phyloP scores from a whole-genome alignment of 2,888 invertebrate species.

The Pteria penguin region DNA sequence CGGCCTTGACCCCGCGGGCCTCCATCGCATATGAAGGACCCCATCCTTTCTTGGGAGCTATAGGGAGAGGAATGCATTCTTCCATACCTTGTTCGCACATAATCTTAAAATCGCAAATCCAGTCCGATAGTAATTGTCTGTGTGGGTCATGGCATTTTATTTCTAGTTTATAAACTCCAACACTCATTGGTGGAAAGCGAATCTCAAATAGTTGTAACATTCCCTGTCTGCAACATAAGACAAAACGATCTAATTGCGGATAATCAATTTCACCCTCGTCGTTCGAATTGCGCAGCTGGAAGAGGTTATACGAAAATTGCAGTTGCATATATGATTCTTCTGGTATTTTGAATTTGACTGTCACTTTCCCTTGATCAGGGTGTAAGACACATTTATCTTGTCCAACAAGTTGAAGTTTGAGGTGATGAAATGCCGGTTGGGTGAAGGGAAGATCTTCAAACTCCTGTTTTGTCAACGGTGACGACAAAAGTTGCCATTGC shows the following conservation, averaged over 20 bases:
- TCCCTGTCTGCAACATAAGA: constrained; percentile 50
- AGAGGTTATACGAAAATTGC: constrained; percentile 51
- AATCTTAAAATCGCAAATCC: constrained; percentile 59
- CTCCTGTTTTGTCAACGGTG: constrained; percentile 46
- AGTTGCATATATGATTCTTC: constrained; percentile 34
- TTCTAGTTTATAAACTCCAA: constrained; percentile 56
- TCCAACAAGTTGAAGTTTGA: constrained; percentile 47
- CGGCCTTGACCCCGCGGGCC: constrained; percentile 34
- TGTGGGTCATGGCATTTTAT: constrained; percentile 51
- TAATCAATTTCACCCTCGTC: constrained; percentile 58
- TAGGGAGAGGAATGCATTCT: constrained; percentile 50
- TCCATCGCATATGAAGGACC: constrained; percentile 48
- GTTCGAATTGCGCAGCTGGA: constrained; percentile 39
- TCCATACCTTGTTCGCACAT: constrained; percentile 48
- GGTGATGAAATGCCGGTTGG: constrained; percentile 58
- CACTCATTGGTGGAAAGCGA: constrained; percentile 48
- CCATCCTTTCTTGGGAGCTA: constrained; percentile 55
- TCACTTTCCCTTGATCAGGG: constrained; percentile 48
- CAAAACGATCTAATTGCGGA: constrained; percentile 43
- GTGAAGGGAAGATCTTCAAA: constrained; percentile 58
- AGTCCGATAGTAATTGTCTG: constrained; percentile 41
- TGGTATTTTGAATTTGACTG: constrained; percentile 48
- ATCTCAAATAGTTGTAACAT: constrained; percentile 49
- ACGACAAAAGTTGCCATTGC: constrained; percentile 58
- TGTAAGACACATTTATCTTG: constrained; percentile 43